A percentile compares a stretch with the other conserved stretches of the same genome.
Conservation (phyloP, 2,113 vertebrate species). For the Rhombomys opimus region DNA sequence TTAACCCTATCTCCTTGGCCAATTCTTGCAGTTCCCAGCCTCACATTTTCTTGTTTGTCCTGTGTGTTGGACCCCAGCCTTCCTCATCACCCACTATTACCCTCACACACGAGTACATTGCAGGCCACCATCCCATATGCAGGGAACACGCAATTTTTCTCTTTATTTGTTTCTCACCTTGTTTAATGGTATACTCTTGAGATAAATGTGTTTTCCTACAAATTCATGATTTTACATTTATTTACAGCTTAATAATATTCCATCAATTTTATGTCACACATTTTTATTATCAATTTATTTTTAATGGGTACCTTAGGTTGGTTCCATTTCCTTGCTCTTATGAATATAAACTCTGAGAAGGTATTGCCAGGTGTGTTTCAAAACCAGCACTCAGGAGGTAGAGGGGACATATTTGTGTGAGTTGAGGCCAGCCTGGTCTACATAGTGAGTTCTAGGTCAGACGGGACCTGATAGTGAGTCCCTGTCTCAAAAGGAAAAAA, state of each 20-base stretch:
- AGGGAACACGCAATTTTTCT: too few species aligned
- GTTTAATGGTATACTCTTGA: background rate
- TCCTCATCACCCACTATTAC: background rate
- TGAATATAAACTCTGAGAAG: background rate
- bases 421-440: background rate
- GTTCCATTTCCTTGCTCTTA: background rate
- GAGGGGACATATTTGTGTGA: background rate
- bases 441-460: background rate
- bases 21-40: too few species aligned
- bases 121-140: background rate
- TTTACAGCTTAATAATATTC: background rate
- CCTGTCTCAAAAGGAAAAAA: background rate
- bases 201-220: background rate
- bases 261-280: background rate
- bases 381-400: background rate
- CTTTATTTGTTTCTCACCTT: background rate
- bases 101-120: background rate
- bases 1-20: background rate
- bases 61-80: too few species aligned
- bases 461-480: background rate
- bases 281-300: background rate
- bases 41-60: background rate
- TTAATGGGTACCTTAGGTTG: too few species aligned
- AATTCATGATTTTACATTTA: background rate
- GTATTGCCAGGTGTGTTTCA: background rate